Percentiles rank a stretch among this genome's conserved stretches.
Evolutionary conservation across 2,888 invertebrate genomes (phyloP).

Genomic region (Agrotis exclamationis): DNA sequence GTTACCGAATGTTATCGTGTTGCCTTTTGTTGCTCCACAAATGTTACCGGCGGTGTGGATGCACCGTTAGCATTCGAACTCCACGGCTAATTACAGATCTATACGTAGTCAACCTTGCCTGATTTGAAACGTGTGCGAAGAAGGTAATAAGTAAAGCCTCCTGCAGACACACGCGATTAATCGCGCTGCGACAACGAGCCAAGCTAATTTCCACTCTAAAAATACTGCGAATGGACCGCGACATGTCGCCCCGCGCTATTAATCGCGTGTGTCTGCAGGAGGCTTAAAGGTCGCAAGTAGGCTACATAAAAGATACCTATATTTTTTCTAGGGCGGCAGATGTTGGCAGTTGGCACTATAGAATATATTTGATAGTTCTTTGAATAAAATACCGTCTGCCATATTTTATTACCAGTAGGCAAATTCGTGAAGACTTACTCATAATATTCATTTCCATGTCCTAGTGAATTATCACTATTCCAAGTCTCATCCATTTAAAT

Average conservation of each 20-base stretch:
- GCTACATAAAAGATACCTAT: constrained; percentile 15
- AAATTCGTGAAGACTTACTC: too few species aligned
- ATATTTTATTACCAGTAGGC: neutral
- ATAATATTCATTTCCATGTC: neutral
- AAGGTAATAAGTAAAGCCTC: neutral
- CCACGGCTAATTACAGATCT: constrained; percentile 33
- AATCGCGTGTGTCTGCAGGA: too few species aligned
- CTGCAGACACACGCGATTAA: too few species aligned
- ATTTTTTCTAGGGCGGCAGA: neutral
- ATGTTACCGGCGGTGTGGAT: too few species aligned
- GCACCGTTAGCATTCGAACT: constrained; percentile 12
- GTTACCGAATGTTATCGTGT: too few species aligned
- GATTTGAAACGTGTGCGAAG: constrained; percentile 38
- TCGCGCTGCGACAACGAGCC: too few species aligned
- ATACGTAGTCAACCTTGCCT: constrained; percentile 19
- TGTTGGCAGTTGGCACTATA: neutral
- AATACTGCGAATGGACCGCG: too few species aligned
- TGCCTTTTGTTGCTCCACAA: too few species aligned
- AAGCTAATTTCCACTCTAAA: too few species aligned
- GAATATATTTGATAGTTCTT: neutral
- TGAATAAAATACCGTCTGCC: neutral
- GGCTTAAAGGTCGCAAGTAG: constrained; percentile 1
- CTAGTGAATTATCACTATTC: neutral
- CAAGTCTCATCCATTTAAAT: neutral
- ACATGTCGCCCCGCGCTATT: too few species aligned